Evolutionary conservation across 2,888 invertebrate species (phyloP), one percentile per base, ranked within the genome.

Genomic region (Sussaba pulchella): DNA sequence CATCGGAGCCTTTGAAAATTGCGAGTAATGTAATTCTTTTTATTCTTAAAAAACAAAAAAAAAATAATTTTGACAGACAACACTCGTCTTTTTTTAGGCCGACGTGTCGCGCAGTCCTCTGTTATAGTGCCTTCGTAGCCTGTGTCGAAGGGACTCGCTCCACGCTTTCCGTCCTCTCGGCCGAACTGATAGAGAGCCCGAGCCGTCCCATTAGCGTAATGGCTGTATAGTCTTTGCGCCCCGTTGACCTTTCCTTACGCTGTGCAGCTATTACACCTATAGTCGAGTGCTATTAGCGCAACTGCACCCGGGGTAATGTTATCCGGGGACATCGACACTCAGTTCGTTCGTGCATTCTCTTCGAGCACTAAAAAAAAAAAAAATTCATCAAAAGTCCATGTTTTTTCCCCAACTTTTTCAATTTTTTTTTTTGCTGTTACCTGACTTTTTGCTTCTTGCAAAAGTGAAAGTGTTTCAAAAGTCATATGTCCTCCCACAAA

Each of bases 191-290:
- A 89, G 89, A 88, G 88, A 85, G 85, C 87, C 57, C 50, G 69
- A 69, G 73, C 86, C 86, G 87, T 87, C 87, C 90, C 90, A 89
- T 89, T 90, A 89, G 88, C 87, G 89, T 89, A 89, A 89, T 89
- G 89, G 89, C 85, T 85, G 87, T 89, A 88, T 87, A 87, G 88
- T 88, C 88, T 86, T 87, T 78, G 85, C 87, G 85, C 75, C 70
- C 67, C 66, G 74, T 78, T 82, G 63, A 54, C 54, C 59, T 72
- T 50, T 47, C 17, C 39, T 31, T 45, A 14, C n/a, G 14, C 31
- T 39, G 3, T 59, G 26, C 17, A 41, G 14, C 36, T 39, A 31
- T 81, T 63, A 10, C 54, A 17, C 54, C 41, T 17, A 24, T 9
- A 54, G 36, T 41, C 39, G 26, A 63, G 24, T n/a, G 24, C 14